A percentile compares a stretch with the other conserved stretches of the same genome.
These are phyloP conservation scores for Homarus americanus DNA, from an alignment of 1,140 invertebrate species.

Conservation along the genomic window DNA sequence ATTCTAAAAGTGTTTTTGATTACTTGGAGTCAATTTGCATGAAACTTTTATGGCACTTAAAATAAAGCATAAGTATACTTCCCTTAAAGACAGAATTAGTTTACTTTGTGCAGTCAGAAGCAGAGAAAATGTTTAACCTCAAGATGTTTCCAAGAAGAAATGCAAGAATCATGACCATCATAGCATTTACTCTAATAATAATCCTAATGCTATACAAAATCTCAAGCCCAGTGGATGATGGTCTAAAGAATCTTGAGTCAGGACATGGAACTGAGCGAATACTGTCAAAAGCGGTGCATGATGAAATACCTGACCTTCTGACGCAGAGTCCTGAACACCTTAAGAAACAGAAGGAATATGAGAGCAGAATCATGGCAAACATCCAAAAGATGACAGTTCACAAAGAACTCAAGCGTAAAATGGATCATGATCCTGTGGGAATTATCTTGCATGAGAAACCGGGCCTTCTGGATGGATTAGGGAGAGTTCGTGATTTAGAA, in stretches of 20 bases:
- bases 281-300: background rate
- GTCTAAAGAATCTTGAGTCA: conserved; percentile 3
- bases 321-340: conserved; percentile 63
- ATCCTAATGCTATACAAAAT: conserved; percentile 40
- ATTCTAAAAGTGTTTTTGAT: background rate
- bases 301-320: conserved; percentile 24
- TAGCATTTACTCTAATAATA: background rate
- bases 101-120: background rate
- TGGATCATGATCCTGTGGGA: conserved; percentile 61
- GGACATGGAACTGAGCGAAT: background rate
- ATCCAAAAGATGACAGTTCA: conserved; percentile 59
- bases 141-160: conserved; percentile 62
- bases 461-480: conserved; percentile 37
- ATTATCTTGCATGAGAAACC: conserved; percentile 60
- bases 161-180: conserved; percentile 28
- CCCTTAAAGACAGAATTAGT: background rate
- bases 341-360: conserved; percentile 62
- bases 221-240: background rate
- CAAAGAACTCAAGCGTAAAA: conserved; percentile 45
- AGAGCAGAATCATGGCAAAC: conserved; percentile 60
- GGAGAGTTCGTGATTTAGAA: conserved; percentile 36
- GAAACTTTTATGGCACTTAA: too few species aligned
- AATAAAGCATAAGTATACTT: background rate
- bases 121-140: conserved; percentile 2
- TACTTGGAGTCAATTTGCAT: background rate